Percentiles rank a stretch among this genome's conserved stretches.
Evolutionary conservation across 2,797 vertebrate genomes (phyloP).

Genomic region (Apogon hyalosoma): DNA sequence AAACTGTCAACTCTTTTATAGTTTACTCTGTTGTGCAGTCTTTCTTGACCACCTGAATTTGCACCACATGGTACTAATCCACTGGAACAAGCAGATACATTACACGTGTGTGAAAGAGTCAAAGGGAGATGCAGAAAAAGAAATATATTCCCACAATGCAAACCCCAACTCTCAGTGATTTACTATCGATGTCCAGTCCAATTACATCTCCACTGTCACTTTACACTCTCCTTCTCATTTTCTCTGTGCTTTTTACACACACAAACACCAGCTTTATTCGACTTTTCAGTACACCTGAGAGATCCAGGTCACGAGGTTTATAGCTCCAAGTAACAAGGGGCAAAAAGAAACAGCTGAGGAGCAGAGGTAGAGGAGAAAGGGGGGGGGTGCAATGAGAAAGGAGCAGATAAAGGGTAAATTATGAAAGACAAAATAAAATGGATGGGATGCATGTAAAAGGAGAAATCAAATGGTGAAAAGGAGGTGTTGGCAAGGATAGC

Average conservation of each 20-base stretch:
- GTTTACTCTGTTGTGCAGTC: background rate
- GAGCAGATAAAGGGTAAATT: background rate
- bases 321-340: constrained; percentile 14
- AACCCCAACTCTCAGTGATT: constrained; percentile 61
- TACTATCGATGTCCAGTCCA: constrained; percentile 67
- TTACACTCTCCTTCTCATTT: constrained; percentile 10
- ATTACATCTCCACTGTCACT: constrained; percentile 53
- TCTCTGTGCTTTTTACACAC: background rate
- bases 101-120: constrained; percentile 28
- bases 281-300: constrained; percentile 61
- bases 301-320: constrained; percentile 62
- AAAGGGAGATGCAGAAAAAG: constrained; percentile 48
- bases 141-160: constrained; percentile 47
- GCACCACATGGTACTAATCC: constrained; percentile 49
- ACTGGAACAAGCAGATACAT: constrained; percentile 34
- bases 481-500: too few species aligned
- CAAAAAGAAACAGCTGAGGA: constrained; percentile 7
- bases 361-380: background rate
- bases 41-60: constrained; percentile 4
- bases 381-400: constrained; percentile 2
- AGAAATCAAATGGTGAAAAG: background rate
- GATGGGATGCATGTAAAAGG: background rate
- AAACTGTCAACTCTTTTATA: too few species aligned
- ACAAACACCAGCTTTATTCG: constrained; percentile 41
- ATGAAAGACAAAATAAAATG: background rate